Evolutionary conservation across 2,888 invertebrate genomes (phyloP), one percentile per base, ranked within the genome.

Genomic region (Hypomecis punctinalis): DNA sequence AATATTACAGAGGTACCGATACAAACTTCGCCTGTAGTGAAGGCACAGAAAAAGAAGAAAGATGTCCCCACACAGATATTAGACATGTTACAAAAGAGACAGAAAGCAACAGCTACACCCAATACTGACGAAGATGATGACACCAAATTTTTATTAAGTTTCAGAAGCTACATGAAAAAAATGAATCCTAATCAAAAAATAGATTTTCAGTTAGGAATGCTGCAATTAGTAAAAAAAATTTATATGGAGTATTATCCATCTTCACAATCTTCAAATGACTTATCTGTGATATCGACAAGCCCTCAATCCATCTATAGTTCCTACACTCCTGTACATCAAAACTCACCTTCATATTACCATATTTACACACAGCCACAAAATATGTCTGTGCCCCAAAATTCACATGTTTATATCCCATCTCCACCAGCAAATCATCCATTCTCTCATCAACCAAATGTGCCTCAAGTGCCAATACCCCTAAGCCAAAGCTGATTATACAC

Each of bases 371-470:
- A 35, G 48, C 48, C 35, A 48, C 48, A 51, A 51, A 51, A 51
- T 51, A 51, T 11, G 39, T 51, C 37, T 37, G 51, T 51, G 51
- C 51, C 51, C 51, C 51, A 51, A 51, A 51, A 51, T 51, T 51
- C 51, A 51, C 51, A 39, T 51, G 51, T 51, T 51, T 51, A 51
- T 51, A 51, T 51, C 5, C 48, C 48, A 48, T 48, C 48, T 35
- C 48, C 48, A 48, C 48, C 48, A 48, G 48, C 48, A 48, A 48
- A 48, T 48, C 48, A 48, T 51, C 51, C 51, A 51, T 51, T 51
- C 51, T 51, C 51, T 51, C 51, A 51, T 51, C 51, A 51, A 51
- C 51, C 51, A 51, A 51, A 51, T 51, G 51, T 51, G n/a, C n/a
- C 51, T 51, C 51, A 51, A 51, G 51, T 51, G 51, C 51, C 36